phyloP scores from a whole-genome alignment of 2,888 invertebrate genomes.

The Plagiodera versicolora region DNA sequence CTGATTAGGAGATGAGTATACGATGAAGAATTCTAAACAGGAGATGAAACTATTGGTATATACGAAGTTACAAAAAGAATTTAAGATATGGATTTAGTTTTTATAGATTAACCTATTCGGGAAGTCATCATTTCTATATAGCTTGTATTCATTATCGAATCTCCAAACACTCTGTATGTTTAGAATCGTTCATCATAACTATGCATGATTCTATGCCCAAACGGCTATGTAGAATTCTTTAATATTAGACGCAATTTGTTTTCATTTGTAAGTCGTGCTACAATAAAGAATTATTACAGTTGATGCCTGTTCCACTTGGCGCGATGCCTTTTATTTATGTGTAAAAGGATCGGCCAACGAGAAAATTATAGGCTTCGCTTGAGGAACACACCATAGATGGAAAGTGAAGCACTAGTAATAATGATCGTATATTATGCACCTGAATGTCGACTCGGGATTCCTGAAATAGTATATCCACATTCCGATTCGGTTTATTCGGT shows the following conservation, averaged over 20 bases:
- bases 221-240: neutral
- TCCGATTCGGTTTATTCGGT: neutral
- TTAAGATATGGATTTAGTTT: too few relatives aligned
- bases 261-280: neutral
- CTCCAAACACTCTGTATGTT: too few relatives aligned
- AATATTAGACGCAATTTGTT: neutral
- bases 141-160: too few relatives aligned
- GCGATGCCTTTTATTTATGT: neutral
- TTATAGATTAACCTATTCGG: too few relatives aligned
- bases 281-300: neutral
- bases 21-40: too few relatives aligned
- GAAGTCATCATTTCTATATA: too few relatives aligned
- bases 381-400: neutral
- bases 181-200: too few relatives aligned
- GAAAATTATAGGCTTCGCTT: neutral
- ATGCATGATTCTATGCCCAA: too few relatives aligned
- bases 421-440: neutral
- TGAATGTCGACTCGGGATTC: neutral
- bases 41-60: too few relatives aligned
- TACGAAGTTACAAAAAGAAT: too few relatives aligned
- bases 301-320: neutral
- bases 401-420: neutral
- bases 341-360: neutral
- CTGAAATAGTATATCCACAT: neutral
- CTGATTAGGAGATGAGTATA: too few relatives aligned